Base-by-base conservation (phyloP, 2,797 vertebrate genomes). In the Scarus forsteni region DNA sequence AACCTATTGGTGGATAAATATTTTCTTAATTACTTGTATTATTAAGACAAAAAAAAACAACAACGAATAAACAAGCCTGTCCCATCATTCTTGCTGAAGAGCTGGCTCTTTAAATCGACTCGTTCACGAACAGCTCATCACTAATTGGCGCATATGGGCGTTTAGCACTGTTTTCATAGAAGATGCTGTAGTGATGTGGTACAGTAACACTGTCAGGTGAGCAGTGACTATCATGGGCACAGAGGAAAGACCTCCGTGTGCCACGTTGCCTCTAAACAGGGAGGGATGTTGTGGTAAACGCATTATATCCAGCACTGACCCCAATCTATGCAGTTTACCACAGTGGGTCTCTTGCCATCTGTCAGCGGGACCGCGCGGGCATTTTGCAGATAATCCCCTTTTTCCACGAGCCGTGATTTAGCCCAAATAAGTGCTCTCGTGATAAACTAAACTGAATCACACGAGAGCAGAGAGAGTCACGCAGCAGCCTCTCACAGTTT, bases 331-430 rank as follows among this genome's bases (percentile, higher is more conserved):
- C 50, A 11, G 60, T 77, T 66, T 69, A 74, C 57, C 62, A 55
- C 66, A 15, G 55, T 36, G 81, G 75, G 77, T 66, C 70, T 79
- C 16, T 65, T 48, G 16, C 78, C 81, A 87, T 89, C 86, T 89
- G 85, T 79, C 78, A 70, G 65, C 61, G 62, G 62, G 27, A 27
- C 27, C 27, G 56, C 58, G 14, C 16, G 1, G 15, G 50, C 51
- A 60, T 73, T 86, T 68, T 60, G 69, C 42, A 71, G 45, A 79
- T 88, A 81, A 86, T 86, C 83, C 72, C 16, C 2, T 7, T 10
- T 66, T 70, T 73, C 45, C n/a, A 51, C 19, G 19, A 35, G 13
- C 43, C 7, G 0, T 39, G 16, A 75, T 74, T 75, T 51, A 51
- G 50, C 50, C 50, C 73, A 75, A 79, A 82, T 53, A 72, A 71